Base-by-base conservation (phyloP, 2,888 invertebrate genomes). In the Caenorhabditis imperialis region DNA sequence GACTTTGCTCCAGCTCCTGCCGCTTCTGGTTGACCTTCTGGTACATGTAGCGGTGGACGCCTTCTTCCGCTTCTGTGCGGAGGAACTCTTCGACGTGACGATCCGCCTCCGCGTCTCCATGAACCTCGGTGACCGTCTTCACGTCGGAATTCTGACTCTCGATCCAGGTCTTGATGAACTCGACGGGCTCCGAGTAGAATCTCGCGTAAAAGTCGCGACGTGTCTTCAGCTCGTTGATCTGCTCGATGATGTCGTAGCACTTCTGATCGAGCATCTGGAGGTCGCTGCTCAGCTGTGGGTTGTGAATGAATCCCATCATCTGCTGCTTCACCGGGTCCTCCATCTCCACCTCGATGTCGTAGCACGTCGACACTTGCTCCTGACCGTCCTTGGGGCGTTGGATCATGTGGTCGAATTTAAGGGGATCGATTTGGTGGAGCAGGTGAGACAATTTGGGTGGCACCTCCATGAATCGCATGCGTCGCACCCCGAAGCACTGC, bases 401-500 rank as follows among this genome's bases (percentile, higher is more conserved):
- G 88, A 99, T 99, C 53, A 96, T 93, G 90, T 99, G 99, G 91
- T 97, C 97, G 88, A 99, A 97, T 22, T 77, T 96, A 89, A 99
- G 97, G 76, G 99, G 99, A 91, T 99, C 99, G 75, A 99, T 98
- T 58, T 98, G 96, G 91, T 96, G 95, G 78, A 99, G 91, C 72
- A 99, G 91, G 16, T 94, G 93, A 89, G 94, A 95, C 22, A 99
- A 91, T 14, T 97, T 92, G 84, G 94, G 94, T 7, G 99, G 99
- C 88, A 99, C 95, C 91, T 99, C 99, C 23, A 98, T 96, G 91
- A 99, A 98, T 90, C 98, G 96, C 94, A 99, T 94, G 81, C 95
- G 92, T 54, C 92, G 91, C 85, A 93, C 93, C 75, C 93, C 93
- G 89, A 99, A 99, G 88, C 98, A 90, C 91, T 98, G 98, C 90